Evolutionary conservation across 2,113 vertebrate species (phyloP).

Genomic region (Callopanchax toddi): DNA sequence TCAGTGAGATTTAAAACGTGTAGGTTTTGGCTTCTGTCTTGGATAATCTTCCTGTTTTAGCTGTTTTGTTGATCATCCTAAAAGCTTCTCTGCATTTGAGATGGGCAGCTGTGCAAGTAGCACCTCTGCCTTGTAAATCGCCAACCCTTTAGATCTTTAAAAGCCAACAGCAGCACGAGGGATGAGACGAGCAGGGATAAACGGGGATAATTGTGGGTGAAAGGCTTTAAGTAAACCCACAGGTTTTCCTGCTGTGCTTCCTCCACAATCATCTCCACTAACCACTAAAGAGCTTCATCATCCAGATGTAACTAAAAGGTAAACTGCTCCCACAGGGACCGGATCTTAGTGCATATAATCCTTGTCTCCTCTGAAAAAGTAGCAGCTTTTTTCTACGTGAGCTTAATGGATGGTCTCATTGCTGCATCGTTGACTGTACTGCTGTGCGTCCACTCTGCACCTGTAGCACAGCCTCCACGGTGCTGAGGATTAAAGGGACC

Average conservation of each 20-base stretch:
- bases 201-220: slow-evolving; percentile 32
- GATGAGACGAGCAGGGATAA: not conserved
- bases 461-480: slow-evolving; percentile 8
- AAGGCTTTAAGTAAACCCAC: slow-evolving; percentile 14
- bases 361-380: slow-evolving; percentile 20
- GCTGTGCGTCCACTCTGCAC: slow-evolving; percentile 26
- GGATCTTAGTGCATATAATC: slow-evolving; percentile 16
- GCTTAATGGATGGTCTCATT: slow-evolving; percentile 32
- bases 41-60: not conserved
- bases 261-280: slow-evolving; percentile 20
- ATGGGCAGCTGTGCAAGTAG: slow-evolving; percentile 1
- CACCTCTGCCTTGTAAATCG: not conserved
- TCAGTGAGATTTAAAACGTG: too few relatives aligned
- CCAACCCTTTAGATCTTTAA: not conserved
- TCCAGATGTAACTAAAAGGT: slow-evolving; percentile 50
- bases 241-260: not conserved
- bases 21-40: too few relatives aligned
- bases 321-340: slow-evolving; percentile 33
- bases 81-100: not conserved
- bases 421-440: slow-evolving; percentile 1
- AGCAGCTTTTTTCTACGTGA: too few relatives aligned
- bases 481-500: slow-evolving; percentile 15
- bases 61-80: not conserved
- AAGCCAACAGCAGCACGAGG: not conserved
- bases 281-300: slow-evolving; percentile 39